These are phyloP conservation scores for Heterodera schachtii DNA, from an alignment of 1,140 invertebrate species.

Conservation along the genomic window DNA sequence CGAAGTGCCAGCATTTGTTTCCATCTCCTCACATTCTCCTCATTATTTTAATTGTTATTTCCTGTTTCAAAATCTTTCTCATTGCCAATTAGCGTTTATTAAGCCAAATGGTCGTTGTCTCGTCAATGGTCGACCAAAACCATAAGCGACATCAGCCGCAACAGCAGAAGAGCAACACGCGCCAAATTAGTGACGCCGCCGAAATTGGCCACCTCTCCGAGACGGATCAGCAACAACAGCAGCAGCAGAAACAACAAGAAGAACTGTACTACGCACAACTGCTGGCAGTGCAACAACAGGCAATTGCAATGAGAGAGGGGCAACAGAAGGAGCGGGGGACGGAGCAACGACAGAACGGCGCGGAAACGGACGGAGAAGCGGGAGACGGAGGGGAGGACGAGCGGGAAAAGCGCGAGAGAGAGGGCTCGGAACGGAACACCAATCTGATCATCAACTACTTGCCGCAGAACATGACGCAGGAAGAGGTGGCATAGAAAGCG, in stretches of 20 bases:
- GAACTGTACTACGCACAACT: constrained; percentile 22
- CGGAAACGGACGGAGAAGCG: constrained; percentile 1
- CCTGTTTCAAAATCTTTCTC: neutral
- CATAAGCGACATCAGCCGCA: neutral
- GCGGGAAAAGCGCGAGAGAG: constrained; percentile 16
- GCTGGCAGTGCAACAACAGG: constrained; percentile 29
- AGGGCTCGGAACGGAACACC: constrained; percentile 58
- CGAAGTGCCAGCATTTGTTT: too few species aligned
- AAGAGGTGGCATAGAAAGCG: constrained; percentile 72
- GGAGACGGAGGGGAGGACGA: constrained; percentile 9
- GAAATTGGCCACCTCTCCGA: neutral
- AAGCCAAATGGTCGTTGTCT: constrained; percentile 11
- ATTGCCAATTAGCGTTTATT: neutral
- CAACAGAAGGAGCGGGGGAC: neutral
- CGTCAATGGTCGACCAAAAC: constrained; percentile 9
- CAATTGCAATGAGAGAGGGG: neutral
- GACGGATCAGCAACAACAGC: constrained; percentile 3
- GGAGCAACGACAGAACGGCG: neutral
- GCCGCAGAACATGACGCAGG: constrained; percentile 98
- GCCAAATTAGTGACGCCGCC: neutral
- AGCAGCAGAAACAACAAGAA: constrained; percentile 8
- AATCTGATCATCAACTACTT: constrained; percentile 99
- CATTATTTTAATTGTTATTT: neutral
- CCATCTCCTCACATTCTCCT: neutral
- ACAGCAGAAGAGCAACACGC: neutral